phyloP scores from a whole-genome alignment of 30 jellyfish, hydroid and myxozoan genomes.

The Chrysaora quinquecirrha region DNA sequence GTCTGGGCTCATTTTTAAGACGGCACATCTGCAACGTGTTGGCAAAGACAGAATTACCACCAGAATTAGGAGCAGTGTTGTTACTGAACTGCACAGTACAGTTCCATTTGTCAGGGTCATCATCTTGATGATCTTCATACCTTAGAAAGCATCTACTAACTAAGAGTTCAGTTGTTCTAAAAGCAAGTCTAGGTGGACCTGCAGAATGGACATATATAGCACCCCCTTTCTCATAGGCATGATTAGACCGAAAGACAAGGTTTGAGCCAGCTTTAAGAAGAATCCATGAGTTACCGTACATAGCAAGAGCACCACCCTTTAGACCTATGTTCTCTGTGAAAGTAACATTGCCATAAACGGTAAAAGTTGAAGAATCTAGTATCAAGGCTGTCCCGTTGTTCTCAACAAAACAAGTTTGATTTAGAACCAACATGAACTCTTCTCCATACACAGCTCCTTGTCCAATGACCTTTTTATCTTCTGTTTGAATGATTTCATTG shows the following conservation, averaged over 20 bases:
- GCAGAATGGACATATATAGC: constrained; percentile 67
- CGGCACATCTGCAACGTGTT: constrained; percentile 77
- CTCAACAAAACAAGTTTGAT: constrained; percentile 3
- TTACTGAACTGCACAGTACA: constrained; percentile 50
- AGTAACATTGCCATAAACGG: constrained; percentile 25
- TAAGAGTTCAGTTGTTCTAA: constrained; percentile 62
- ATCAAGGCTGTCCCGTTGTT: constrained; percentile 75
- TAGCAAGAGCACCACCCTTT: constrained; percentile 85
- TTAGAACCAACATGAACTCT: constrained; percentile 33
- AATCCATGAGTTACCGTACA: constrained; percentile 79
- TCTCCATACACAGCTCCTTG: constrained; percentile 91
- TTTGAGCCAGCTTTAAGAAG: constrained; percentile 5
- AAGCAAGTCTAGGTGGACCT: constrained; percentile 78
- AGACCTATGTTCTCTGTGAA: constrained; percentile 58
- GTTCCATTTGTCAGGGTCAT: constrained; percentile 68
- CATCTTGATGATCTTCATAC: constrained; percentile 31
- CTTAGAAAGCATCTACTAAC: constrained; percentile 66
- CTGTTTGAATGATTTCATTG: constrained; percentile 56
- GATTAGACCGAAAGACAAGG: constrained; percentile 37
- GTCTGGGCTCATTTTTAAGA: constrained; percentile 50
- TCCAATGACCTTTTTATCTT: constrained; percentile 81
- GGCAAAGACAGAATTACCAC: constrained; percentile 83
- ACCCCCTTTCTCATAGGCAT: constrained; percentile 78
- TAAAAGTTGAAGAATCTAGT: constrained; percentile 61
- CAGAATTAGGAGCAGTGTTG: constrained; percentile 81